Evolutionary conservation across 1,140 invertebrate genomes (phyloP), one percentile per base, ranked within the genome.

Genomic region (Agrypnia vestita): DNA sequence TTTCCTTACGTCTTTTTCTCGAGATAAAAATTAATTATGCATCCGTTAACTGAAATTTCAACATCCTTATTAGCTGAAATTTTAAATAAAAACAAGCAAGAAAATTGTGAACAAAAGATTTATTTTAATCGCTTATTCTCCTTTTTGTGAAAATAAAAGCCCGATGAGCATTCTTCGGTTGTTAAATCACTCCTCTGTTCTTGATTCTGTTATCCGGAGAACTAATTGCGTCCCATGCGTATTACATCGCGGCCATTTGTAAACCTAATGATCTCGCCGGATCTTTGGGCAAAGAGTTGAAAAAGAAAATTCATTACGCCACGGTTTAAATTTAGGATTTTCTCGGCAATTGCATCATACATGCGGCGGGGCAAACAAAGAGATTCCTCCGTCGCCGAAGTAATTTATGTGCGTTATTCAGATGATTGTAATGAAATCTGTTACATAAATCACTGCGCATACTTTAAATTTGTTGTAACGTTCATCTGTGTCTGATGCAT

Each of bases 251-350:
- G 10, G 8, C 47, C 17, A 51, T 71, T 53, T 71, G 47, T 71
- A 71, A 71, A 35, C n/a, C 46, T 10, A 64, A 43, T 25, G 61
- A 64, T 15, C 11, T 3, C 11, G 11, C 61, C 9, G 61, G 4
- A 64, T 35, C 35, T 25, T 25, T 10, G 9, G 10, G 55, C 55
- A 59, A 43, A 43, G 62, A 67, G 43, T 67, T 67, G 12, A 43
- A 44, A 62, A 67, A 67, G 43, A 67, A 67, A 10, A 43, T 19
- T 71, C 67, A 71, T 49, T 71, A 71, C 67, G 67, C 67, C 67
- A 71, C 67, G n/a, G 67, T 49, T 71, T 71, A 71, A 51, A 51
- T 21, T 71, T 71, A 71, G 67, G 67, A 71, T 21, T 71, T 71
- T 71, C 67, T 71, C 25, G n/a, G 21, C 21, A 21, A 71, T 71